Evolutionary conservation across 2,113 vertebrate species (phyloP), one percentile per base, ranked within the genome.

Genomic region (Coreoperca whiteheadi): DNA sequence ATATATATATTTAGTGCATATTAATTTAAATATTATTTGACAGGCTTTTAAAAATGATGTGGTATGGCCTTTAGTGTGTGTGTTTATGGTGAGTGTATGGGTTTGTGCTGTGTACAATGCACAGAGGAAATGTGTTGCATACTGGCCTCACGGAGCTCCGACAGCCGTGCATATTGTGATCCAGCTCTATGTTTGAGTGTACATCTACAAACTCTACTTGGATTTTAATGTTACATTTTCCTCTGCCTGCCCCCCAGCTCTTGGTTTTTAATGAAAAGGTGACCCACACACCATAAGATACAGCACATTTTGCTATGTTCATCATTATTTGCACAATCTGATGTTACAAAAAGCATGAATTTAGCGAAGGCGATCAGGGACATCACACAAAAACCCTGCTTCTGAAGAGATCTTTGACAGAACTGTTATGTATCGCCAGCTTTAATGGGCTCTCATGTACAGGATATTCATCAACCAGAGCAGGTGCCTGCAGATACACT

Each of bases 371-470:
- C 43, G 41, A 78, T 61, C 16, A 18, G 53, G 61, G 61, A 77
- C 21, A 10, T 69, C 78, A 74, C 7, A 43, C 67, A 48, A 0
- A 89, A 68, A 23, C 32, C 60, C 68, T 43, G 85, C 54, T 74
- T 72, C 66, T 77, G 77, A 89, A 85, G 74, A 59, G 80, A 90
- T 86, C 82, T 75, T 82, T 74, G 87, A 92, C 74, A 77, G 86
- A 73, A 32, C 46, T 12, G 81, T 88, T 83, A 69, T 79, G 75
- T 87, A 79, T 82, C 60, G 51, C 57, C 66, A n/a, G 64, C 82
- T 85, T 90, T 92, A 93, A 93, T 87, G 87, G 85, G 59, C 77
- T 87, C 87, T 89, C 53, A 57, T 88, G 85, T 87, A 30, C 71
- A 85, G 82, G 78, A 81, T 85, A 91, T 92, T 91, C 91, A 91